Conservation (phyloP, 2,888 invertebrate species). For the Synanthedon myopaeformis region DNA sequence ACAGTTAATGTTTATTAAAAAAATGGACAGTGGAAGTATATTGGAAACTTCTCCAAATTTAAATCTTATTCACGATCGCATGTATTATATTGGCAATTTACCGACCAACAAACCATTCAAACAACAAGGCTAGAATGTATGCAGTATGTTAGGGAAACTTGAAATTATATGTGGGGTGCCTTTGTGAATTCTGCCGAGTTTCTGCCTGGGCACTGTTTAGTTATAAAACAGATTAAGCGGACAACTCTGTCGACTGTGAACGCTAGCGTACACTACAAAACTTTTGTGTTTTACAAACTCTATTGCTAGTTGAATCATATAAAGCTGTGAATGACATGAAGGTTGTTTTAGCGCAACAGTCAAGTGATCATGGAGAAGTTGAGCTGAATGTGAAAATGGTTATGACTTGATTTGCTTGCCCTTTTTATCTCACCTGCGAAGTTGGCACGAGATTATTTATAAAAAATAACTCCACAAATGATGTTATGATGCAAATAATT, state of each 20-base stretch:
- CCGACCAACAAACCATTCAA: conserved; percentile 37
- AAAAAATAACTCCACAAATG: conserved; percentile 15
- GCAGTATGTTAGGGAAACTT: conserved; percentile 29
- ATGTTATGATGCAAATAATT: conserved; percentile 29
- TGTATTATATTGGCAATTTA: conserved; percentile 38
- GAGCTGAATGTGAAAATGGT: conserved; percentile 4
- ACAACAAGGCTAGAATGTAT: conserved; percentile 29
- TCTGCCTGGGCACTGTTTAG: conserved; percentile 18
- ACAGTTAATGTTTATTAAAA: background rate
- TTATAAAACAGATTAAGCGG: conserved; percentile 9
- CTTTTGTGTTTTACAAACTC: conserved; percentile 31
- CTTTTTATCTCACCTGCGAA: background rate
- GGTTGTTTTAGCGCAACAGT: conserved; percentile 13
- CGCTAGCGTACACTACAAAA: conserved; percentile 34
- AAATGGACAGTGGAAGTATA: conserved; percentile 7
- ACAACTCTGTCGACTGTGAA: conserved; percentile 19
- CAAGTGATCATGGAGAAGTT: conserved; percentile 40
- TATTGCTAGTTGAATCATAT: conserved; percentile 22
- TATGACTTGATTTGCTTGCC: background rate
- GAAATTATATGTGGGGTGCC: conserved; percentile 35
- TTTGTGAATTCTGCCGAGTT: conserved; percentile 34
- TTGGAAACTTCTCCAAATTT: conserved; percentile 42
- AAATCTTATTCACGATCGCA: conserved; percentile 58
- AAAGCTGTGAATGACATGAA: conserved; percentile 38
- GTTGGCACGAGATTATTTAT: background rate